These are phyloP conservation scores for Entomobrya proxima DNA, from an alignment of 2,888 invertebrate genomes.

Conservation along the genomic window DNA sequence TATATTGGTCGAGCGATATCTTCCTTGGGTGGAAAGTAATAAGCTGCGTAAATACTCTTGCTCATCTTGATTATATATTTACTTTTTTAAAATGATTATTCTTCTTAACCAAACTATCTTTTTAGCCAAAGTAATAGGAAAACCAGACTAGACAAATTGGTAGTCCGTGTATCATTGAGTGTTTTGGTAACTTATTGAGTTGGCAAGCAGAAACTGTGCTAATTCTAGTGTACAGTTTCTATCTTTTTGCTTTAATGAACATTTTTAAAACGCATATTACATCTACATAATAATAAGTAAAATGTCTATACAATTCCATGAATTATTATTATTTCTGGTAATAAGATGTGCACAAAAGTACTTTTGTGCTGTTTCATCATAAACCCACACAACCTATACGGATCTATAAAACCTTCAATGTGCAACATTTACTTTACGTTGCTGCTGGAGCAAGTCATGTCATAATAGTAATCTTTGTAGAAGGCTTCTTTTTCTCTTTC, in stretches of 20 bases:
- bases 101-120: too few species aligned
- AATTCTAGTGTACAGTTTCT: constrained; percentile 42
- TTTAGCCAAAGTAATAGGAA: too few species aligned
- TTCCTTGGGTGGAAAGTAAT: neutral
- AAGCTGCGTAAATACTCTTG: neutral
- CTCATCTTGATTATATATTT: neutral
- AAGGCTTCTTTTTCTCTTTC: neutral
- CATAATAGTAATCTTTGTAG: constrained; percentile 46
- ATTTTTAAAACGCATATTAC: neutral
- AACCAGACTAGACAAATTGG: neutral
- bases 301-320: constrained; percentile 51
- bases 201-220: constrained; percentile 42
- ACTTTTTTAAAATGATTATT: neutral
- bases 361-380: constrained; percentile 16
- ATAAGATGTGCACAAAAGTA: constrained; percentile 43
- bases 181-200: constrained; percentile 24
- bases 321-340: constrained; percentile 62
- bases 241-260: neutral
- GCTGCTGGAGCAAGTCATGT: constrained; percentile 63
- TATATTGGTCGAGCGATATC: neutral
- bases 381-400: neutral
- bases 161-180: too few species aligned
- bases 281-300: constrained; percentile 28
- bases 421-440: constrained; percentile 27
- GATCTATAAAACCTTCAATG: neutral